phyloP scores from a whole-genome alignment of 2,797 vertebrate species.

The Pseudopleuronectes americanus region DNA sequence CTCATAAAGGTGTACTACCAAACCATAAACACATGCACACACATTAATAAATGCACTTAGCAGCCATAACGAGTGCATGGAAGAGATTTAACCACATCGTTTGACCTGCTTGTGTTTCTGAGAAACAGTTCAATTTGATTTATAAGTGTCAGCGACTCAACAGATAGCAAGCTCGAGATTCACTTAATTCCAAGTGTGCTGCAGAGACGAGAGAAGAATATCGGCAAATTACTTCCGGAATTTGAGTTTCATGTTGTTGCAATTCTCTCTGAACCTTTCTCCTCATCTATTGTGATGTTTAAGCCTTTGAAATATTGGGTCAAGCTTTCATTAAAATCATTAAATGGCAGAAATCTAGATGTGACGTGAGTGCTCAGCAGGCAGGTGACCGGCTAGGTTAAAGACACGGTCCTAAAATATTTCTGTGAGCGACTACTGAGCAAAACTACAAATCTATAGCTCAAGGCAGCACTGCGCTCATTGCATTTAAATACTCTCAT shows the following conservation, averaged over 20 bases:
- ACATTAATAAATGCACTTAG: not conserved
- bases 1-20: no score
- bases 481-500: constrained; percentile 32
- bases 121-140: not conserved
- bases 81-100: not conserved
- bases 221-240: not conserved
- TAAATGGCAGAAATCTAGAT: constrained; percentile 6
- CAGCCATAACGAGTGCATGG: not conserved
- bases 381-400: constrained; percentile 1
- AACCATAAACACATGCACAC: not conserved
- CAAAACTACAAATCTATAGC: not conserved
- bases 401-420: not conserved
- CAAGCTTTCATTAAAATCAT: constrained; percentile 3
- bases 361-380: constrained; percentile 7
- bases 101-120: constrained; percentile 5
- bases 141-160: not conserved
- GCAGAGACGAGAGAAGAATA: not conserved
- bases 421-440: no score
- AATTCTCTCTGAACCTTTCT: constrained; percentile 6
- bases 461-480: constrained; percentile 16
- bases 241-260: not conserved
- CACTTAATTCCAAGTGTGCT: not conserved
- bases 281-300: constrained; percentile 4
- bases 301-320: constrained; percentile 7
- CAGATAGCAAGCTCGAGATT: not conserved